Conservation (phyloP, 2,888 invertebrate species). For the Athetis lepigone region DNA sequence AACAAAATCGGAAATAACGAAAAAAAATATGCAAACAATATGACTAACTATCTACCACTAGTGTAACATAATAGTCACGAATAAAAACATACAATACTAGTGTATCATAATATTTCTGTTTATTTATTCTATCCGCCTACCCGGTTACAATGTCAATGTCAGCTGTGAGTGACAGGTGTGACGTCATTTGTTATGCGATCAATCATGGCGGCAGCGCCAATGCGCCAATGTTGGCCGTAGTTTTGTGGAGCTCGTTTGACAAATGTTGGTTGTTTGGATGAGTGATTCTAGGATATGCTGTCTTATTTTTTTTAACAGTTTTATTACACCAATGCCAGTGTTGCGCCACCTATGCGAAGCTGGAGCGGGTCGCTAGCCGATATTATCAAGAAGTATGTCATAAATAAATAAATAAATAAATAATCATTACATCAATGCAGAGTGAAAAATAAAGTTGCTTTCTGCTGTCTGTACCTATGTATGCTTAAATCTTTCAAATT, state of each 20-base stretch:
- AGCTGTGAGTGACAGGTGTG: constrained; percentile 43
- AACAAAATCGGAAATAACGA: background rate
- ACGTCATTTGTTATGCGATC: constrained; percentile 35
- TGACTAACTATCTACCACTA: background rate
- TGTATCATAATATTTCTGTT: constrained; percentile 33
- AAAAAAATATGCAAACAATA: background rate
- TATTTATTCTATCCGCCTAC: constrained; percentile 44
- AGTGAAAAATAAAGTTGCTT: no score
- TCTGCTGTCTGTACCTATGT: no score
- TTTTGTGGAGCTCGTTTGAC: background rate
- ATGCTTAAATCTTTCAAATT: no score
- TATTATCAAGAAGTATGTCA: no score
- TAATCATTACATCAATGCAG: no score
- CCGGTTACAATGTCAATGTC: constrained; percentile 47
- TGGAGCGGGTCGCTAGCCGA: no score
- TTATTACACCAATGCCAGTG: no score
- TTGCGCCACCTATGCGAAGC: no score
- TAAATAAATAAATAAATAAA: no score
- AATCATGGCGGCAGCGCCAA: constrained; percentile 35
- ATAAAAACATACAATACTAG: constrained; percentile 20
- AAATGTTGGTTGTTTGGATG: constrained; percentile 10
- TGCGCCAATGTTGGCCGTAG: constrained; percentile 9
- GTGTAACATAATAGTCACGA: background rate
- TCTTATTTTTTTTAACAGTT: no score
- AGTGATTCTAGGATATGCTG: no score